Base-by-base conservation (phyloP, 2,888 invertebrate genomes). In the Patella depressa region DNA sequence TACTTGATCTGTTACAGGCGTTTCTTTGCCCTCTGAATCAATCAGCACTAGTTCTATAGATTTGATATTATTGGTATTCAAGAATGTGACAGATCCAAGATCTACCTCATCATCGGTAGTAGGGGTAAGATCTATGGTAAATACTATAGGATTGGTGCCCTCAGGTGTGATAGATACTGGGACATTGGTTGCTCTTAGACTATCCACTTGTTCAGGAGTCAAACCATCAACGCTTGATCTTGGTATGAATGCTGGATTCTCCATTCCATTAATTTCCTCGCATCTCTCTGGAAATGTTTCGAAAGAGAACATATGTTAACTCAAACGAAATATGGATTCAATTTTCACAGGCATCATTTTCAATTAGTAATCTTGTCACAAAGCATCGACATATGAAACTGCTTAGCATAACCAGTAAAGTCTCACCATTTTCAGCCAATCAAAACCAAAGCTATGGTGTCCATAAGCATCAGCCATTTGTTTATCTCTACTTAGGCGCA, bases 211-310 rank as follows among this genome's bases (percentile, higher is more conserved):
- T 17, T n/a, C 19, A 65, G n/a, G 7, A 11, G n/a, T 65, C 17
- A 65, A 65, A 65, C 65, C 65, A n/a, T 65, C 65, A 65, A 65
- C 9, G 24, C 11, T 19, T 65, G 65, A 19, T 19, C 24, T 19
- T 19, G 65, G 65, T 19, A 65, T 65, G 65, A 19, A 65, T n/a
- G 65, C n/a, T 19, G 65, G 65, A 12, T 65, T 19, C 24, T 65
- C n/a, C 65, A 65, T 65, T 12, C 65, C 65, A 65, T 65, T 65
- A 9, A 65, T 65, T 65, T 65, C 65, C 24, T 65, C 65, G 24
- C 65, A 65, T 1, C n/a, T 14, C 24, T 65, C 65, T 65, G 24
- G 17, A 65, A 65, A n/a, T 5, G n/a, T n/a, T 9, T 59, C 4
- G n/a, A 59, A n/a, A n/a, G n/a, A 24, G 29, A 29, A 59, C 14